These are phyloP conservation scores for Tetanocera ferruginea DNA, from an alignment of 2,888 invertebrate genomes.

Conservation along the genomic window DNA sequence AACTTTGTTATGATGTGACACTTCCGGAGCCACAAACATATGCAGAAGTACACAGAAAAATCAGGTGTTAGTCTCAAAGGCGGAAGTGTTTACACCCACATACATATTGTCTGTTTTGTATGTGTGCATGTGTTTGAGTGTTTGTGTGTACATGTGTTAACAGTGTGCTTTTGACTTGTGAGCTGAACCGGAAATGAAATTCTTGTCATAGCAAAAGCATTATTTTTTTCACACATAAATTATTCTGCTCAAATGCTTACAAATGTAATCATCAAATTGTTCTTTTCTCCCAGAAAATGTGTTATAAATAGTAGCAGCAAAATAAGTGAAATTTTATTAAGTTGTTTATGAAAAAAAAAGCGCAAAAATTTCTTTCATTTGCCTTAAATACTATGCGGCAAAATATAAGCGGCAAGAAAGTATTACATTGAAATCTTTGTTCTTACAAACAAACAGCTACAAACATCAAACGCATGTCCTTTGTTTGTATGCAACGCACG, in stretches of 20 bases:
- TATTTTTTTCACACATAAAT: background rate
- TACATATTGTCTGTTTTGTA: no score
- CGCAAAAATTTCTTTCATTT: background rate
- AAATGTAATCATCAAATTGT: background rate
- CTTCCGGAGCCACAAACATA: no score
- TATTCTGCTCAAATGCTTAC: background rate
- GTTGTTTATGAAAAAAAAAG: background rate
- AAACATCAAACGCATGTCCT: no score
- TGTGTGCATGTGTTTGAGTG: no score
- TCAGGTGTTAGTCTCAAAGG: background rate
- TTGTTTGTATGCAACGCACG: no score
- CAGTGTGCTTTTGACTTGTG: background rate
- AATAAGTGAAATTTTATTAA: background rate
- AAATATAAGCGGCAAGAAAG: no score
- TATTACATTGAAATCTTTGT: no score
- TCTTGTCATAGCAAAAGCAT: background rate
- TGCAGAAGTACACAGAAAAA: no score
- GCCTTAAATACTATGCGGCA: no score
- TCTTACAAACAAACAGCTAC: no score
- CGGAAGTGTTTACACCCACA: background rate
- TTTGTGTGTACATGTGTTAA: no score
- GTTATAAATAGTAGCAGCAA: background rate
- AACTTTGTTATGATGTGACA: no score
- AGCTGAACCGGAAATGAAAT: background rate
- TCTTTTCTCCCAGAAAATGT: background rate